Evolutionary conservation across 64 coral and sea anemone genomes (phyloP), one percentile per base, ranked within the genome.

Genomic region (Montipora foliosa): DNA sequence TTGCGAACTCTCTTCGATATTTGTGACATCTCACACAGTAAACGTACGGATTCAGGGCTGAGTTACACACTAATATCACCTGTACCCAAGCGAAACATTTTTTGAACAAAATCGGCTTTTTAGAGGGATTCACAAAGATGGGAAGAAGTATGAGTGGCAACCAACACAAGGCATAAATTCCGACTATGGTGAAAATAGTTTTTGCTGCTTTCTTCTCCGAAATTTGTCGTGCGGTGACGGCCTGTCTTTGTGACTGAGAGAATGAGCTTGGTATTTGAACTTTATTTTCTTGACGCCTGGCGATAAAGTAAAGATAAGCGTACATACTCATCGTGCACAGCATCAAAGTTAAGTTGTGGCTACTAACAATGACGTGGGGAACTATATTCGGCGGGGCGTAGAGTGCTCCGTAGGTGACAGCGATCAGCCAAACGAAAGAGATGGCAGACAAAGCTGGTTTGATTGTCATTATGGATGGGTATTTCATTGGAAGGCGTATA

Each of bases 31-130:
- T 62, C n/a, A 81, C 20, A 29, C 79, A 81, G 20, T 81, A 81
- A 59, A 81, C 79, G 25, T 61, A 81, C 21, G 79, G 79, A 81
- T 81, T 81, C 53, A 81, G 79, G 3, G 79, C 79, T 22, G 79
- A 81, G n/a, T 81, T 81, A 81, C 79, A 60, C 4, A 52, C 5
- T 9, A 44, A 16, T 3, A 57, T 52, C 22, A 25, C 37, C 53
- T 37, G 52, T 2, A 81, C 79, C 79, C 79, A 81, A 16, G 79
- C 52, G 6, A 81, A 60, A 37, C 51, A 16, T 81, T 22, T 81
- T 4, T 15, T 60, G 17, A 81, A 81, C 79, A 81, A 61, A 4
- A 29, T 20, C 19, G 49, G 49, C 0, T 81, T 60, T 44, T 37
- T 59, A 3, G 79, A 81, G 14, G 79, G 79, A 62, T 60, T 78